Evolutionary conservation across 2,797 vertebrate species (phyloP), one percentile per base, ranked within the genome.

Genomic region (Ptychadena robeensis): DNA sequence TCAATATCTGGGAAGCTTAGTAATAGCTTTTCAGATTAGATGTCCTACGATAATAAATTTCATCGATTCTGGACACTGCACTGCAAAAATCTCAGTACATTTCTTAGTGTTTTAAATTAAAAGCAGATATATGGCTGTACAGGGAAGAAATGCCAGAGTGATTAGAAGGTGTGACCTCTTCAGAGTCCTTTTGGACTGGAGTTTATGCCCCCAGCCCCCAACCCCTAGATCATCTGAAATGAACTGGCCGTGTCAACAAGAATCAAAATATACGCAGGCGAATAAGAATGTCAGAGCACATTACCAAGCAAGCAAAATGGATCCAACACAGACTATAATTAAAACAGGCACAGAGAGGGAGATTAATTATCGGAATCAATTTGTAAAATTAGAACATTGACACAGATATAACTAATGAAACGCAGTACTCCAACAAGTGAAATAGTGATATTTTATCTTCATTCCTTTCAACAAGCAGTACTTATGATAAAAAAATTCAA

Each of bases 1-100:
- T 96, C 95, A 94, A 95, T 96, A 95, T 86, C 79, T 87, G 88
- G 82, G 82, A 92, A 92, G 87, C 89, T 88, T 91, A 87, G 85
- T 90, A 93, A 94, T 93, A 92, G 89, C 86, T 91, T 92, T 90
- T 89, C 89, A 94, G 92, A 95, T 94, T 92, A 94, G 89, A 91
- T 83, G 90, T 91, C 86, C 85, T 88, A 85, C 90, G 89, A 92
- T 93, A 94, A 95, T 92, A 95, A 94, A 94, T 94, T 93, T 87
- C 86, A 93, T 92, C 73, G 93, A 95, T 94, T 91, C 87, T 37
- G 87, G 85, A 79, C 88, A 86, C 79, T 92, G 89, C 89, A 87
- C 86, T 86, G 86, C 79, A 91, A 85, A 92, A 93, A 90, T 89
- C 86, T 61, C 87, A 88, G 79, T 88, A 68, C 82, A 80, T 86